phyloP scores from a whole-genome alignment of 2,113 vertebrate genomes.

The Cynoglossus semilaevis region DNA sequence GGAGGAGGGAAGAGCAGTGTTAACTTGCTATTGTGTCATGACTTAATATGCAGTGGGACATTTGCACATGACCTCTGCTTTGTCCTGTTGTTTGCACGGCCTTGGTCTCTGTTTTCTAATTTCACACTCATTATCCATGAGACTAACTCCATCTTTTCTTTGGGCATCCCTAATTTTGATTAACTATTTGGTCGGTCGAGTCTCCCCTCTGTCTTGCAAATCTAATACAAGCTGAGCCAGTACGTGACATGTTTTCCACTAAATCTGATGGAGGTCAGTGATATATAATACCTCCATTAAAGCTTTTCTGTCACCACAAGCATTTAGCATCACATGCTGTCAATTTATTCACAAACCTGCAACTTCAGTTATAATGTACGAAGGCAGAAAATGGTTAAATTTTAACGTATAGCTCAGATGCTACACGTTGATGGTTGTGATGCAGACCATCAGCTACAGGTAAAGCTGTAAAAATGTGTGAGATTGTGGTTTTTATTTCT shows the following conservation, averaged over 20 bases:
- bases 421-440: too few relatives aligned
- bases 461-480: too few relatives aligned
- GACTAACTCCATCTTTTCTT: constrained; percentile 89
- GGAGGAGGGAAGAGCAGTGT: constrained; percentile 79
- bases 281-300: too few relatives aligned
- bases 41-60: constrained; percentile 94
- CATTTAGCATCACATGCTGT: constrained; percentile 7
- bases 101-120: constrained; percentile 89
- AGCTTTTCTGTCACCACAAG: too few relatives aligned
- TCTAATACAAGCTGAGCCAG: constrained; percentile 19
- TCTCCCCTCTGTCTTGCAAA: constrained; percentile 25
- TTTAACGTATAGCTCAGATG: too few relatives aligned
- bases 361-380: too few relatives aligned
- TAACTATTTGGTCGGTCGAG: constrained; percentile 98
- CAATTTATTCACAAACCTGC: constrained; percentile 25
- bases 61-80: constrained; percentile 85
- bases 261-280: too few relatives aligned
- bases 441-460: too few relatives aligned
- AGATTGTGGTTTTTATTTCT: too few relatives aligned
- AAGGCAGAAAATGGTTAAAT: too few relatives aligned
- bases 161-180: constrained; percentile 98
- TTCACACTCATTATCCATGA: constrained; percentile 97
- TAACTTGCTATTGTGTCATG: constrained; percentile 88
- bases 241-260: constrained; percentile 21
- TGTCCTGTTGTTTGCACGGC: constrained; percentile 93